Evolutionary conservation across 1,140 invertebrate species (phyloP).

Genomic region (Diorhabda sublineata): DNA sequence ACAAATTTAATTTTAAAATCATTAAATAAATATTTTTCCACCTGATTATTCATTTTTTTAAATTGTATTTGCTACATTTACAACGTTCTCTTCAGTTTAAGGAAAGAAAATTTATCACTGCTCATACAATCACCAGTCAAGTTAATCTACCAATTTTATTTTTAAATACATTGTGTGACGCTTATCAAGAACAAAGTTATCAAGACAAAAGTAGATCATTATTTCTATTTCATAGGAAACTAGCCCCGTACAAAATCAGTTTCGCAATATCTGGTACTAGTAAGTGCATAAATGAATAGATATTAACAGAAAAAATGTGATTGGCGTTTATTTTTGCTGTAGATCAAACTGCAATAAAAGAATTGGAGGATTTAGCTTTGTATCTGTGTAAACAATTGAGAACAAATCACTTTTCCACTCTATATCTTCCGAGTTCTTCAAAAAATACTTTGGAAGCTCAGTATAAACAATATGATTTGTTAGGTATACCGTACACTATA

Average conservation of each 20-base stretch:
- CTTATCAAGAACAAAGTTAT: slow-evolving; percentile 46
- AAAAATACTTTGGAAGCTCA: slow-evolving; percentile 32
- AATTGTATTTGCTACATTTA: slow-evolving; percentile 16
- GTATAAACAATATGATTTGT: slow-evolving; percentile 45
- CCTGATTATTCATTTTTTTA: too few relatives aligned
- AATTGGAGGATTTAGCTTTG: slow-evolving; percentile 51
- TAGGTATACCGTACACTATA: slow-evolving; percentile 66
- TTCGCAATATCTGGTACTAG: slow-evolving; percentile 52
- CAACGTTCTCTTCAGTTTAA: slow-evolving; percentile 46
- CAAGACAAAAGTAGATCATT: slow-evolving; percentile 39
- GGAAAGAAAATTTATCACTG: slow-evolving; percentile 45
- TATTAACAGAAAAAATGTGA: neutral
- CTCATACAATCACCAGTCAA: slow-evolving; percentile 49
- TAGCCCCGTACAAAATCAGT: slow-evolving; percentile 70
- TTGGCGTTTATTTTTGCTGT: neutral
- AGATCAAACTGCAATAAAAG: slow-evolving; percentile 18
- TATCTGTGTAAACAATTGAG: slow-evolving; percentile 53
- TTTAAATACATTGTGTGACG: slow-evolving; percentile 61
- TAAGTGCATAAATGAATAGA: slow-evolving; percentile 32
- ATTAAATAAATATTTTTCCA: too few relatives aligned
- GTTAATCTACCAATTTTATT: slow-evolving; percentile 57
- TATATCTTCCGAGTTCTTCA: slow-evolving; percentile 36
- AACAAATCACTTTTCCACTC: slow-evolving; percentile 49
- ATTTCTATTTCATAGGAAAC: slow-evolving; percentile 62
- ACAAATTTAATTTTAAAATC: too few relatives aligned